Conservation (phyloP, 2,888 invertebrate species). For the Gandaritis pyraliata region DNA sequence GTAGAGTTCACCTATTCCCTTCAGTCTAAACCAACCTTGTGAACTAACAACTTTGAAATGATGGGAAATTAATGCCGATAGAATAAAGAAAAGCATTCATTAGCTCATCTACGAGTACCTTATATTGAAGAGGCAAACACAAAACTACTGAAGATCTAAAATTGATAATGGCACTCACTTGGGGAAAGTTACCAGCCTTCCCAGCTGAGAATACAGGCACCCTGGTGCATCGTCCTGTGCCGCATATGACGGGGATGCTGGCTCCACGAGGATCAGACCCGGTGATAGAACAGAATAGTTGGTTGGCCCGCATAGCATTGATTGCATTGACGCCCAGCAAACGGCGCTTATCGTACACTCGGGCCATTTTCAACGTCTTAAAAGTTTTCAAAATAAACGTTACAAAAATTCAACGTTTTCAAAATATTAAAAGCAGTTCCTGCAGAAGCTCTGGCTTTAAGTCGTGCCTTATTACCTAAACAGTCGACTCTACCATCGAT, state of each 20-base stretch:
- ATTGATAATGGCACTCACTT: slow-evolving; percentile 47
- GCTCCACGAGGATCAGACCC: slow-evolving; percentile 57
- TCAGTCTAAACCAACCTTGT: too few species aligned
- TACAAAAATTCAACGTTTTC: too few species aligned
- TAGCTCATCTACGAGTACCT: too few species aligned
- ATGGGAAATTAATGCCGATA: too few species aligned
- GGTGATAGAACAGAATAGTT: slow-evolving; percentile 66
- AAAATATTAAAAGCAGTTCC: not conserved
- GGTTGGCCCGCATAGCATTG: slow-evolving; percentile 76
- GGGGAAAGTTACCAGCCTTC: slow-evolving; percentile 60
- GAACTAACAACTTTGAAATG: too few species aligned
- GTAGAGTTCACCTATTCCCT: too few species aligned
- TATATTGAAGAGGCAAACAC: too few species aligned
- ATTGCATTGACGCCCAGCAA: slow-evolving; percentile 72
- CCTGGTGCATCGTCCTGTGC: slow-evolving; percentile 69
- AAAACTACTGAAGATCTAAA: not conserved
- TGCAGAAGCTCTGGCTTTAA: not conserved
- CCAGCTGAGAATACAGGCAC: slow-evolving; percentile 72
- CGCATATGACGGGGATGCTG: slow-evolving; percentile 66
- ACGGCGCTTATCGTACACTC: slow-evolving; percentile 63
- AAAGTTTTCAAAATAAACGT: too few species aligned
- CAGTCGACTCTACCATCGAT: too few species aligned
- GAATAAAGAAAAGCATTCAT: too few species aligned
- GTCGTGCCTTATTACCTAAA: too few species aligned
- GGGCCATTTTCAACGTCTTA: slow-evolving; percentile 62